These are phyloP conservation scores for Coelopa frigida DNA, from an alignment of 1,140 invertebrate species.

Conservation along the genomic window DNA sequence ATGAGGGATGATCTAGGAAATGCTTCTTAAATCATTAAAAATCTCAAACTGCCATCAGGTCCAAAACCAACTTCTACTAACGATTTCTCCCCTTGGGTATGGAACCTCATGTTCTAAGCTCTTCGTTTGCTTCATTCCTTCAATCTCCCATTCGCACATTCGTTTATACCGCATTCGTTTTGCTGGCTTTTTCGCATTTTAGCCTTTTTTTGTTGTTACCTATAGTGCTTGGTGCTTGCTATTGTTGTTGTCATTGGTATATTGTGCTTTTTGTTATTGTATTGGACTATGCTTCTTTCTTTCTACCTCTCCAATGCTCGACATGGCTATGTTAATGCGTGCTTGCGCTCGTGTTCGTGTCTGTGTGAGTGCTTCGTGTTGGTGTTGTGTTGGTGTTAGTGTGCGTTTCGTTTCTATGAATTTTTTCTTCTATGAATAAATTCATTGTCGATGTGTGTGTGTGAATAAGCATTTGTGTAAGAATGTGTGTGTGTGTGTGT, in stretches of 20 bases:
- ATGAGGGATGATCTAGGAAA: too few species aligned
- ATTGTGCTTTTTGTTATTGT: conserved; percentile 5
- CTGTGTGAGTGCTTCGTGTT: too few species aligned
- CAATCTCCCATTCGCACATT: conserved; percentile 7
- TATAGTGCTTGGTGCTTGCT: too few species aligned
- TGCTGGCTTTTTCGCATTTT: neutral
- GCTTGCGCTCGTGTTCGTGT: too few species aligned
- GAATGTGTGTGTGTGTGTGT: too few species aligned
- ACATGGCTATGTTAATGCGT: too few species aligned
- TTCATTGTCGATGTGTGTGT: too few species aligned
- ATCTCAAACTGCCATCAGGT: neutral
- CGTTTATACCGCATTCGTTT: conserved; percentile 14
- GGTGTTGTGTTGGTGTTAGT: too few species aligned
- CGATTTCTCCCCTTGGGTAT: neutral
- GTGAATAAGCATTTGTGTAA: too few species aligned
- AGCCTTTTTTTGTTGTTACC: conserved; percentile 6
- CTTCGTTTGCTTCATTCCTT: neutral
- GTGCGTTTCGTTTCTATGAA: too few species aligned
- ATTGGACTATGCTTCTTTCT: neutral
- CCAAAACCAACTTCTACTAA: neutral
- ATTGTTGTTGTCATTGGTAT: conserved; percentile 7
- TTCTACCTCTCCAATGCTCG: too few species aligned
- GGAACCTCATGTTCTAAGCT: neutral
- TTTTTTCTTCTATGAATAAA: too few species aligned
- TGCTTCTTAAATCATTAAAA: neutral